Conservation (phyloP, 1,140 invertebrate genomes). For the Drosophila arawakana region DNA sequence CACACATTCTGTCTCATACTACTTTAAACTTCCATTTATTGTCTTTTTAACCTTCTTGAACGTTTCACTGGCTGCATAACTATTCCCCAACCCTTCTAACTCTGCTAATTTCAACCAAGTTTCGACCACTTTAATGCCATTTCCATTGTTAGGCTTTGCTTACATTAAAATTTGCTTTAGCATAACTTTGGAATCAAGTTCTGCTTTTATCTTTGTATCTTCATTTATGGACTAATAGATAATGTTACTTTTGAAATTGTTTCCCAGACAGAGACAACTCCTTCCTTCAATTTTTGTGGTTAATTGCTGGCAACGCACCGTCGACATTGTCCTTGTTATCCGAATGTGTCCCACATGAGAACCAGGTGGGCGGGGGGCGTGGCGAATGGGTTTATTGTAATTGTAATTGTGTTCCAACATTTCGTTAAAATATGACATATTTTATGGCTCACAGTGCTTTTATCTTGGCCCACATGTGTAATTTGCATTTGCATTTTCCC, state of each 20-base stretch:
- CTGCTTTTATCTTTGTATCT: constrained; percentile 48
- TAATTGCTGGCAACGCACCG: constrained; percentile 58
- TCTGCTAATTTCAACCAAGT: not conserved
- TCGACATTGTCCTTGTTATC: constrained; percentile 52
- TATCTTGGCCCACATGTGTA: constrained; percentile 53
- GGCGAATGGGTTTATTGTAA: constrained; percentile 82
- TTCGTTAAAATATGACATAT: constrained; percentile 84
- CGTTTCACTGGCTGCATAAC: not conserved
- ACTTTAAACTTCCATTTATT: too few species aligned
- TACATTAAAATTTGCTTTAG: not conserved
- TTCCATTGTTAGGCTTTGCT: not conserved
- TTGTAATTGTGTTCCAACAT: constrained; percentile 77
- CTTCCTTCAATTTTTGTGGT: not conserved
- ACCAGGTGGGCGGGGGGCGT: constrained; percentile 39
- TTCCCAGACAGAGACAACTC: constrained; percentile 39
- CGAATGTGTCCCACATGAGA: constrained; percentile 72
- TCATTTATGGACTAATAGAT: constrained; percentile 77
- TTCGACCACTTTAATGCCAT: not conserved
- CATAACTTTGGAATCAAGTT: constrained; percentile 11
- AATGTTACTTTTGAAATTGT: constrained; percentile 74
- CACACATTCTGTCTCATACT: too few species aligned
- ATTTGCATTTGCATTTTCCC: constrained; percentile 61
- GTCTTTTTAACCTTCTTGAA: not conserved
- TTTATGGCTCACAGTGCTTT: constrained; percentile 79
- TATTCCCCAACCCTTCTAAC: not conserved